Percentiles rank a stretch among this genome's conserved stretches.
phyloP scores from a whole-genome alignment of 2,888 invertebrate genomes.

The Plemyria rubiginata region DNA sequence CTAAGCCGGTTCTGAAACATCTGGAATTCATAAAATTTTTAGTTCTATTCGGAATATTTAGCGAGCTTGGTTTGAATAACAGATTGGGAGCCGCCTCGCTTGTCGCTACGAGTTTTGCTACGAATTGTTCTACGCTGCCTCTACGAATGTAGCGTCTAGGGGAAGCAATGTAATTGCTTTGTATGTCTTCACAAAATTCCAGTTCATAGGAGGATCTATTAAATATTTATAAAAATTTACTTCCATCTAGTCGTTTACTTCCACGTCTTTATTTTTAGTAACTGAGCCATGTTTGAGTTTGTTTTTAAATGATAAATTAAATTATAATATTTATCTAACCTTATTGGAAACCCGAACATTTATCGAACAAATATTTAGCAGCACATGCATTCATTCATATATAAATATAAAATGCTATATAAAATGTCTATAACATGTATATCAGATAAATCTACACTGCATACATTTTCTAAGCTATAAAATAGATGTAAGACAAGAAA shows the following conservation, averaged over 20 bases:
- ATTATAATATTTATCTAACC: too few relatives aligned
- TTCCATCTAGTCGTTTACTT: too few relatives aligned
- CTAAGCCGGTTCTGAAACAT: neutral
- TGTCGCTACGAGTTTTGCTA: constrained; percentile 24
- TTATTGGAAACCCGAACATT: too few relatives aligned
- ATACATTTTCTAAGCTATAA: constrained; percentile 18
- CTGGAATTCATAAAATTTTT: neutral
- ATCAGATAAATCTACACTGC: constrained; percentile 21
- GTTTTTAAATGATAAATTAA: too few relatives aligned
- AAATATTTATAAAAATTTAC: too few relatives aligned
- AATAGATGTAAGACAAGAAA: constrained; percentile 29
- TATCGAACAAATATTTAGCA: too few relatives aligned
- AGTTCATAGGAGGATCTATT: neutral
- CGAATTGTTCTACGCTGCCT: constrained; percentile 17
- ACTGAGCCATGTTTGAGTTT: too few relatives aligned
- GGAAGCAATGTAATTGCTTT: neutral
- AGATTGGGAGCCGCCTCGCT: constrained; percentile 10
- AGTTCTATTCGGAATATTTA: constrained; percentile 12
- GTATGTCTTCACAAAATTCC: neutral
- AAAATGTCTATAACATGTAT: neutral
- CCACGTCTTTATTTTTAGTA: too few relatives aligned
- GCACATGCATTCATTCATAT: too few relatives aligned
- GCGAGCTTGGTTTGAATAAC: constrained; percentile 25
- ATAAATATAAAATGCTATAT: too few relatives aligned
- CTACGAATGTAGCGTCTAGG: constrained; percentile 9